phyloP scores from a whole-genome alignment of 2,888 invertebrate species.

The Acanthacorydalis orientalis region DNA sequence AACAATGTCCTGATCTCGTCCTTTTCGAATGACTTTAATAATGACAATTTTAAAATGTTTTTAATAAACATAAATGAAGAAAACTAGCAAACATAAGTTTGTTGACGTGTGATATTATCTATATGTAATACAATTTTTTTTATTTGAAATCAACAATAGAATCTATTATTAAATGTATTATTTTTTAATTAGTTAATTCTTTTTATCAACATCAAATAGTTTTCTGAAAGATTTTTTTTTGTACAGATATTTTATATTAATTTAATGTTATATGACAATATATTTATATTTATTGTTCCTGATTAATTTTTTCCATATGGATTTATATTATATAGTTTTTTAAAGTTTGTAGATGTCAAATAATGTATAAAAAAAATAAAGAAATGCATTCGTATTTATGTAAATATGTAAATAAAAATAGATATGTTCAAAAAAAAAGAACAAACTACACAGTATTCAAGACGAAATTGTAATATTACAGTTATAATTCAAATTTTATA shows the following conservation, averaged over 20 bases:
- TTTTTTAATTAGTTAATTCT: conserved; percentile 2
- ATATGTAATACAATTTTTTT: background rate
- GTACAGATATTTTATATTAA: conserved; percentile 5
- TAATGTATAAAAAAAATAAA: conserved; percentile 1
- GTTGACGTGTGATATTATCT: conserved; percentile 7
- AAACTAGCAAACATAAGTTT: conserved; percentile 2
- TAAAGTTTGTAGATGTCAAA: conserved; percentile 2
- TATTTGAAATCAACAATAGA: background rate
- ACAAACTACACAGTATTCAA: background rate
- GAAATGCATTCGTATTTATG: conserved; percentile 1
- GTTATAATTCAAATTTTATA: background rate
- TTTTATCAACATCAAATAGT: background rate
- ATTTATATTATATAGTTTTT: conserved; percentile 1
- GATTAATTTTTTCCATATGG: conserved; percentile 3
- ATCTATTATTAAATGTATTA: conserved; percentile 2
- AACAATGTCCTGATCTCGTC: conserved; percentile 3
- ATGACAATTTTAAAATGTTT: background rate
- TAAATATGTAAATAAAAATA: conserved; percentile 3
- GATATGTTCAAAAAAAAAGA: background rate
- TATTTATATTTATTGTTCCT: conserved; percentile 5
- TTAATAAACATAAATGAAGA: background rate
- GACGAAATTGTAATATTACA: background rate
- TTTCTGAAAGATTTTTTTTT: conserved; percentile 1
- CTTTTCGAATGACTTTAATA: conserved; percentile 1
- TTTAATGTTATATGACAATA: conserved; percentile 1